These are phyloP conservation scores for Ooceraea biroi DNA, from an alignment of 1,140 invertebrate species.

Conservation along the genomic window DNA sequence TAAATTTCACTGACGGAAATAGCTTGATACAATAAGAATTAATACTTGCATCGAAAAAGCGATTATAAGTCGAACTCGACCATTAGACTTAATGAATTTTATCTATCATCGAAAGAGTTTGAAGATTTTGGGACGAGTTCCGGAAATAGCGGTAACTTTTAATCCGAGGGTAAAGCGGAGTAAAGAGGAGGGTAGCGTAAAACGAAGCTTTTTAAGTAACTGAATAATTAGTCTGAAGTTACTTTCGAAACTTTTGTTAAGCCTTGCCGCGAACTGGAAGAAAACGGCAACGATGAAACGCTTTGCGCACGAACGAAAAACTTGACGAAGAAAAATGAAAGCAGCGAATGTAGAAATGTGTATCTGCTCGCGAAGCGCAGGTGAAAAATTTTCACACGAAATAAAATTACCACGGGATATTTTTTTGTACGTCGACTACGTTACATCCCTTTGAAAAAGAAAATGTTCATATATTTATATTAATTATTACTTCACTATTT, in stretches of 20 bases:
- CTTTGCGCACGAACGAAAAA: slow-evolving; percentile 25
- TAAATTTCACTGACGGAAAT: background rate
- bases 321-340: slow-evolving; percentile 29
- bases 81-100: slow-evolving; percentile 52
- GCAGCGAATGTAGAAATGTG: slow-evolving; percentile 21
- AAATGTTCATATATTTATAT: background rate
- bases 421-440: background rate
- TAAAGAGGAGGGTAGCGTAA: slow-evolving; percentile 9
- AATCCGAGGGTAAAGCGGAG: slow-evolving; percentile 43
- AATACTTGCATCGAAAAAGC: slow-evolving; percentile 13
- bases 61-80: slow-evolving; percentile 41
- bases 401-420: background rate
- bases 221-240: slow-evolving; percentile 57
- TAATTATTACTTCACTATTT: background rate
- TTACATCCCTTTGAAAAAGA: background rate
- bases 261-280: slow-evolving; percentile 45
- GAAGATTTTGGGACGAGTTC: slow-evolving; percentile 42
- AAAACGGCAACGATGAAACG: slow-evolving; percentile 49
- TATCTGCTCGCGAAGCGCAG: slow-evolving; percentile 10
- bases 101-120: slow-evolving; percentile 52
- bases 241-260: slow-evolving; percentile 54
- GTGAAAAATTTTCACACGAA: slow-evolving; percentile 16
- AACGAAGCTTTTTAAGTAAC: slow-evolving; percentile 54
- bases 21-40: slow-evolving; percentile 16
- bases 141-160: slow-evolving; percentile 48